Conservation (phyloP, 2,113 vertebrate species). For the Rhineura floridana region DNA sequence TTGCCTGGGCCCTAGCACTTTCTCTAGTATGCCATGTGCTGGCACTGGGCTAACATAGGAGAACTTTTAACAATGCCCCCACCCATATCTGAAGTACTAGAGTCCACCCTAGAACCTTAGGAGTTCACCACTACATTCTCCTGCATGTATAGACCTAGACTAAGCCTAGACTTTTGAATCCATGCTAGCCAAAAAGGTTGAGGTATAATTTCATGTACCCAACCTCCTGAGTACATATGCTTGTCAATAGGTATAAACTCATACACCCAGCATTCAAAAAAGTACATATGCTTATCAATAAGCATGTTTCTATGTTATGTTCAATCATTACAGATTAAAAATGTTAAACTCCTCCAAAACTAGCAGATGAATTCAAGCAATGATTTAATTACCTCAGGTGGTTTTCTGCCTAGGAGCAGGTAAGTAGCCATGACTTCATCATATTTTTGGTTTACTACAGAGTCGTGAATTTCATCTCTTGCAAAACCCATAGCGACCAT, state of each 20-base stretch:
- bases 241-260: background rate
- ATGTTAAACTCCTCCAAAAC: background rate
- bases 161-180: background rate
- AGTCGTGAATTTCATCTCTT: constrained; percentile 95
- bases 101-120: background rate
- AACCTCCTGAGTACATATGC: background rate
- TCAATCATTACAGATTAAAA: background rate
- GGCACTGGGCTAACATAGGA: background rate
- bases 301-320: background rate
- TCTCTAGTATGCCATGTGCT: background rate
- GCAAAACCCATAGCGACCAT: constrained; percentile 99
- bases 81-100: background rate
- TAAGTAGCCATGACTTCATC: constrained; percentile 99
- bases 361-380: background rate
- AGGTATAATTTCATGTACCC: too few species aligned
- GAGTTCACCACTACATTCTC: background rate
- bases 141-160: background rate
- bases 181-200: background rate
- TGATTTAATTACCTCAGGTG: constrained; percentile 87
- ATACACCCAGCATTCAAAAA: background rate
- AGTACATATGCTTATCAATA: background rate
- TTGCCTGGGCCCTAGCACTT: background rate
- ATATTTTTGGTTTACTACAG: constrained; percentile 91
- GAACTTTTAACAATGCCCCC: background rate
- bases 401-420: constrained; percentile 93